phyloP scores from a whole-genome alignment of 64 coral and sea anemone species.

The Porites australiensis region DNA sequence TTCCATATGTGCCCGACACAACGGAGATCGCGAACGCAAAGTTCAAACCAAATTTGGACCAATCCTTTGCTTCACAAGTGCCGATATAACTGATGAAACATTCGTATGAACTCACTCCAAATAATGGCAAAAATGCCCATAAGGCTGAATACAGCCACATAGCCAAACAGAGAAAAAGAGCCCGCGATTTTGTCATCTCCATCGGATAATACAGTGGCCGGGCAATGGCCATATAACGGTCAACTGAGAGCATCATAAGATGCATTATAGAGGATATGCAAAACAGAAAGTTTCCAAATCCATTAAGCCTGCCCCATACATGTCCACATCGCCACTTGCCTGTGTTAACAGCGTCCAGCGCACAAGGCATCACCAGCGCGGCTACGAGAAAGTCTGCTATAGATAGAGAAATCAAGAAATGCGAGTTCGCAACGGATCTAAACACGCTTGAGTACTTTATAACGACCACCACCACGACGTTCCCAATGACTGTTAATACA shows the following conservation, averaged over 20 bases:
- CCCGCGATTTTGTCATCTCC: conserved; percentile 57
- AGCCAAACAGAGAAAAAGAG: conserved; percentile 30
- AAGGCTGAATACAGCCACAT: conserved; percentile 67
- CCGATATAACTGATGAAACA: conserved; percentile 82
- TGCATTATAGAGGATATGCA: conserved; percentile 93
- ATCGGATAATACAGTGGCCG: conserved; percentile 63
- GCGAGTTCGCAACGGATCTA: conserved; percentile 46
- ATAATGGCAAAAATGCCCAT: conserved; percentile 74
- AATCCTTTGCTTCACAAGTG: conserved; percentile 52
- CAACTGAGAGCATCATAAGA: conserved; percentile 83
- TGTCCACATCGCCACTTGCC: conserved; percentile 71
- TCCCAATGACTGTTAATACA: conserved; percentile 58
- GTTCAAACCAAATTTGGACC: conserved; percentile 72
- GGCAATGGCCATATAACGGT: conserved; percentile 73
- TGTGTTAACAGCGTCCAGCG: conserved; percentile 55
- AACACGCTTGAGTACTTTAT: conserved; percentile 25
- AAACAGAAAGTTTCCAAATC: conserved; percentile 86
- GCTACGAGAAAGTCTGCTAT: conserved; percentile 80
- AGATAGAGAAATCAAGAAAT: conserved; percentile 69
- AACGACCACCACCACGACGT: conserved; percentile 47
- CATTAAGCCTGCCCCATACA: conserved; percentile 70
- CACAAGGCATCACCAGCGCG: conserved; percentile 73
- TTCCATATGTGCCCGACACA: conserved; percentile 73
- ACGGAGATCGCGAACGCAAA: conserved; percentile 82
- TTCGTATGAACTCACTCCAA: conserved; percentile 84